phyloP scores from a whole-genome alignment of 2,888 invertebrate genomes.

The Hemithea aestivaria region DNA sequence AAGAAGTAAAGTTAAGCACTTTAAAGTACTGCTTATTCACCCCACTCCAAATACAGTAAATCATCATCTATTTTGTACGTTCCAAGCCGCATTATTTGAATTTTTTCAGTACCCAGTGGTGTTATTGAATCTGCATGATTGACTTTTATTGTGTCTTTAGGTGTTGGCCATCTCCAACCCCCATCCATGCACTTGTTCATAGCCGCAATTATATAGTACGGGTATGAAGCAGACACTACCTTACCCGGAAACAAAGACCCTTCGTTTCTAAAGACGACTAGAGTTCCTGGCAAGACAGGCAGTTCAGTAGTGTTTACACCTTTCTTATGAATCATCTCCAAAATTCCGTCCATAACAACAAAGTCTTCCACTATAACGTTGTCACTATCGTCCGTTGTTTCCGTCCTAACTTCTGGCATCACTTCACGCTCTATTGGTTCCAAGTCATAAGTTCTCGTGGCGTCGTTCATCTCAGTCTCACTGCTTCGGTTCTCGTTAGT shows the following conservation, averaged over 20 bases:
- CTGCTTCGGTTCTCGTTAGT: slow-evolving; percentile 1
- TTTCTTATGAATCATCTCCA: slow-evolving; percentile 3
- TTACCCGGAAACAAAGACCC: slow-evolving; percentile 7
- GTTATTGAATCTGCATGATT: not conserved
- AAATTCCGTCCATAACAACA: slow-evolving; percentile 8
- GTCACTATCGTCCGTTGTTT: slow-evolving; percentile 2
- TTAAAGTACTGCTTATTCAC: too few species aligned
- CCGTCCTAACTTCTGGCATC: slow-evolving; percentile 1
- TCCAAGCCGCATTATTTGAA: not conserved
- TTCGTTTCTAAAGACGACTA: slow-evolving; percentile 5
- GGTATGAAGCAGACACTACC: slow-evolving; percentile 5
- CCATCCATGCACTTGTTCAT: slow-evolving; percentile 4
- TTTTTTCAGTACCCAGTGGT: not conserved
- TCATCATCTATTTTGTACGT: slow-evolving; percentile 3
- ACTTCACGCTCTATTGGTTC: slow-evolving; percentile 5
- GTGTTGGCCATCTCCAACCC: slow-evolving; percentile 3
- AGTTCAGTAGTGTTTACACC: slow-evolving; percentile 5
- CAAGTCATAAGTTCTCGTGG: slow-evolving; percentile 5
- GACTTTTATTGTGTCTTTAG: slow-evolving; percentile 4
- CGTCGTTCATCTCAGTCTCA: slow-evolving; percentile 3
- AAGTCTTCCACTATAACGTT: slow-evolving; percentile 5
- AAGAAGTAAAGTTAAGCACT: too few species aligned
- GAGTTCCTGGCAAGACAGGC: slow-evolving; percentile 7
- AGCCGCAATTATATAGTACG: slow-evolving; percentile 6
- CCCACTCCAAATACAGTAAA: too few species aligned